These are phyloP conservation scores for Drosophila grimshawi DNA, from an alignment of 1,140 invertebrate species.

Conservation along the genomic window DNA sequence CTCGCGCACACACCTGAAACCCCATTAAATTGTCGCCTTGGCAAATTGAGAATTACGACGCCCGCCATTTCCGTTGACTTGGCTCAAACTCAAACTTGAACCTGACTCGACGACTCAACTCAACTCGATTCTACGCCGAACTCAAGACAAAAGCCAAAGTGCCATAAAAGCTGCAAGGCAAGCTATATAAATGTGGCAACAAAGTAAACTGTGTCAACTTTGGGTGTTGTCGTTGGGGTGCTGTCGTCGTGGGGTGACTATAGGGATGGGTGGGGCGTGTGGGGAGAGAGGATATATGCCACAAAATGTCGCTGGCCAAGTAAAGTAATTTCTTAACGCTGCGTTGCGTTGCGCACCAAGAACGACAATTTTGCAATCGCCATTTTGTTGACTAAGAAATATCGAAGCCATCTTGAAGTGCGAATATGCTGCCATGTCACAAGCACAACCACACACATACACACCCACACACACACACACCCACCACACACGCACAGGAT, in stretches of 20 bases:
- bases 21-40: slow-evolving; percentile 80
- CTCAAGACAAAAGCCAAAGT: slow-evolving; percentile 79
- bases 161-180: slow-evolving; percentile 80
- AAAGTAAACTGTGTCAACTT: slow-evolving; percentile 82
- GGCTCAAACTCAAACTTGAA: slow-evolving; percentile 33
- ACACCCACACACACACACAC: slow-evolving; percentile 13
- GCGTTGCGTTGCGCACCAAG: slow-evolving; percentile 46
- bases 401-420: slow-evolving; percentile 81
- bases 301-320: slow-evolving; percentile 59
- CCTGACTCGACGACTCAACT: slow-evolving; percentile 28
- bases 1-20: slow-evolving; percentile 68
- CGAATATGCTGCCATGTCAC: slow-evolving; percentile 74
- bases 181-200: slow-evolving; percentile 81
- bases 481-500: slow-evolving; percentile 45
- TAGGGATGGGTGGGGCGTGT: background rate
- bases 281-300: slow-evolving; percentile 31
- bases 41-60: slow-evolving; percentile 81
- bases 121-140: slow-evolving; percentile 58
- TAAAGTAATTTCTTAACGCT: slow-evolving; percentile 64
- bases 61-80: slow-evolving; percentile 53
- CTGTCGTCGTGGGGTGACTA: background rate
- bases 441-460: slow-evolving; percentile 29
- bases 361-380: slow-evolving; percentile 79
- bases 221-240: slow-evolving; percentile 23
- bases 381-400: slow-evolving; percentile 83